Evolutionary conservation across 35 echinoderm and acorn worm species (phyloP).

Genomic region (Apostichopus japonicus): DNA sequence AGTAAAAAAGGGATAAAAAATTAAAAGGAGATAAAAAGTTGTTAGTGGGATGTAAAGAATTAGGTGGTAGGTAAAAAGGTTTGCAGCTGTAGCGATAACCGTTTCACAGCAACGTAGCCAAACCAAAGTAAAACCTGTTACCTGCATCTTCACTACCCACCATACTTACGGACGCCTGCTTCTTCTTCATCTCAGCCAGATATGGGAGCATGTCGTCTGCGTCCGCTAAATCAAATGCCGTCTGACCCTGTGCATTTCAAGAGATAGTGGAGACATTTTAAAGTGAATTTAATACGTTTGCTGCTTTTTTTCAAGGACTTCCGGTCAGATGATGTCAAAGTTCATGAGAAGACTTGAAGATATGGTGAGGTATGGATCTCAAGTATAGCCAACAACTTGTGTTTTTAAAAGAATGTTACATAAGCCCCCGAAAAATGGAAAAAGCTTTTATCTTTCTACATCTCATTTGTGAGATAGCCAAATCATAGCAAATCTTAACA

Average conservation of each 20-base stretch:
- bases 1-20: too few relatives aligned
- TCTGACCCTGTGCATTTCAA: slow-evolving; percentile 76
- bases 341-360: too few relatives aligned
- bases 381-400: too few relatives aligned
- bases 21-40: not conserved
- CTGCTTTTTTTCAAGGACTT: not conserved
- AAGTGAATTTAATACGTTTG: slow-evolving; percentile 1
- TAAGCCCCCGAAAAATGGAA: too few relatives aligned
- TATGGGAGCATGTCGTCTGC: slow-evolving; percentile 92
- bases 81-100: slow-evolving; percentile 34
- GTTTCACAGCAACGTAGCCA: slow-evolving; percentile 59
- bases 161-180: slow-evolving; percentile 99
- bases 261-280: not conserved
- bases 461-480: too few relatives aligned
- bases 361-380: too few relatives aligned
- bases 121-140: slow-evolving; percentile 56
- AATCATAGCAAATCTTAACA: too few relatives aligned
- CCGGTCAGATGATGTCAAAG: too few relatives aligned
- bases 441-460: too few relatives aligned
- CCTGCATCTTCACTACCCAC: slow-evolving; percentile 55
- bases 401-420: too few relatives aligned
- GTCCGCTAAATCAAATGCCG: slow-evolving; percentile 95
- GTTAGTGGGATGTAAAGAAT: slow-evolving; percentile 50
- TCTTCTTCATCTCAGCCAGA: slow-evolving; percentile 96
- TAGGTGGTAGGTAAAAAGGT: slow-evolving; percentile 33